Conservation (phyloP, 2,888 invertebrate species). For the Steinernema scapterisci region DNA sequence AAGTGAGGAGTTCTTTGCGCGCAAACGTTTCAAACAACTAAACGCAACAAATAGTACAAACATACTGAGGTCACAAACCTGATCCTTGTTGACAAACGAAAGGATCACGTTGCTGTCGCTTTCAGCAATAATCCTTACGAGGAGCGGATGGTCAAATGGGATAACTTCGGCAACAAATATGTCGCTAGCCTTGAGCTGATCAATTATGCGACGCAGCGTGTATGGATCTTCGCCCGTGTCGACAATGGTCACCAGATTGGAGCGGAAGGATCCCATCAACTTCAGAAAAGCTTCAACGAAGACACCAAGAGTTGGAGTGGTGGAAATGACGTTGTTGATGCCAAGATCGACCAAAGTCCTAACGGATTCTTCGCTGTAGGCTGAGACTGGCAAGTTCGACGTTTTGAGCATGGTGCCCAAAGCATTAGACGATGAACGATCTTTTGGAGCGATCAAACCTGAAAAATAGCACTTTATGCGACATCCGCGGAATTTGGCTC, state of each 20-base stretch:
- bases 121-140: constrained; percentile 53
- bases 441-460: constrained; percentile 62
- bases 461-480: neutral
- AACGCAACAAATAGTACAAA: neutral
- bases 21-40: constrained; percentile 27
- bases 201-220: constrained; percentile 41
- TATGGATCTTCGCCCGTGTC: constrained; percentile 49
- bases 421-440: constrained; percentile 52
- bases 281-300: constrained; percentile 51
- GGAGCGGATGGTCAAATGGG: constrained; percentile 52
- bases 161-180: constrained; percentile 57
- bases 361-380: constrained; percentile 55
- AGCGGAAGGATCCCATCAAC: constrained; percentile 52
- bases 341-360: constrained; percentile 52
- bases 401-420: constrained; percentile 57
- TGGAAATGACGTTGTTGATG: constrained; percentile 53
- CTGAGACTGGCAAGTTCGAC: constrained; percentile 57
- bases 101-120: constrained; percentile 57
- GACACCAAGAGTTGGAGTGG: constrained; percentile 56
- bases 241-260: constrained; percentile 59
- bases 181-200: constrained; percentile 50
- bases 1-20: constrained; percentile 8
- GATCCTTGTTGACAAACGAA: constrained; percentile 51
- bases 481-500: neutral
- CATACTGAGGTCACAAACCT: constrained; percentile 25